These are phyloP conservation scores for Microtus agrestis DNA, from an alignment of 2,797 vertebrate genomes.

Conservation along the genomic window DNA sequence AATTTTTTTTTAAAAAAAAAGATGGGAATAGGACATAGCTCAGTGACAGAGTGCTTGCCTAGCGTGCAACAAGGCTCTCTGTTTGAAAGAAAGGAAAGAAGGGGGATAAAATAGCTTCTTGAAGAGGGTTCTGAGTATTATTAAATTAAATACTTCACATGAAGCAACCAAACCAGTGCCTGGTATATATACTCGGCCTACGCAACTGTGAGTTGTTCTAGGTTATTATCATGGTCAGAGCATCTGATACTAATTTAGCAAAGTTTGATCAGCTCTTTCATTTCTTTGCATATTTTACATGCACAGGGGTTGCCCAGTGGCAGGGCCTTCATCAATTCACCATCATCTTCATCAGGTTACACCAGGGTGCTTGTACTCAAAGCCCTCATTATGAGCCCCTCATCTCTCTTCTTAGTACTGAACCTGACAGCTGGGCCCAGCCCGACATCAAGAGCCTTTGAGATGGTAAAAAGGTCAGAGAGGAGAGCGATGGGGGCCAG, in stretches of 20 bases:
- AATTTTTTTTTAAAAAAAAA: background rate
- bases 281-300: constrained; percentile 27
- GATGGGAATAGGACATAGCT: background rate
- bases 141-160: constrained; percentile 14
- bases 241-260: background rate
- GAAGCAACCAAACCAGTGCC: constrained; percentile 26
- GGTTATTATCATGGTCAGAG: background rate
- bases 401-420: constrained; percentile 1
- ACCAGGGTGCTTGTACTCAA: background rate
- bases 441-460: constrained; percentile 25
- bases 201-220: background rate
- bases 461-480: background rate
- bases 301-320: background rate
- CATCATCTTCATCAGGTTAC: too few relatives aligned
- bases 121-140: constrained; percentile 1
- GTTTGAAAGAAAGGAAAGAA: background rate
- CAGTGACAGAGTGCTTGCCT: background rate
- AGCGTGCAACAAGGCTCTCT: background rate
- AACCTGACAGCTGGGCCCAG: constrained; percentile 39
- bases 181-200: background rate
- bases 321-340: background rate
- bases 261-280: constrained; percentile 41
- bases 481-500: background rate
- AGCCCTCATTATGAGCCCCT: background rate
- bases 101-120: background rate